Evolutionary conservation across 2,797 vertebrate genomes (phyloP).

Genomic region (Prionace glauca): DNA sequence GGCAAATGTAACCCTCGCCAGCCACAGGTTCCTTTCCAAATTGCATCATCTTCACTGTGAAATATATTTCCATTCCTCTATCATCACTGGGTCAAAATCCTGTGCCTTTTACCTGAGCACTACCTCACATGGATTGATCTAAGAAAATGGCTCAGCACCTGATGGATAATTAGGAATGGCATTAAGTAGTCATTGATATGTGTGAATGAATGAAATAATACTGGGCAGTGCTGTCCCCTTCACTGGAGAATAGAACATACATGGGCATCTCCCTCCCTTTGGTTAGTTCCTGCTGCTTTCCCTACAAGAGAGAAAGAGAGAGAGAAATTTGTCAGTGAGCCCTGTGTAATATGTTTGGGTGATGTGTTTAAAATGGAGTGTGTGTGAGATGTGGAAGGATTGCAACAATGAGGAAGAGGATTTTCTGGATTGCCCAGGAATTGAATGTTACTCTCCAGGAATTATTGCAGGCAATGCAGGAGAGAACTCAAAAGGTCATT

Average conservation of each 20-base stretch:
- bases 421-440: no score
- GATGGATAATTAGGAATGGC: background rate
- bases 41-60: background rate
- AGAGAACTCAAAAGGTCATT: no score
- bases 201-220: no score
- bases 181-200: background rate
- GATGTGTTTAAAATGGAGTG: background rate
- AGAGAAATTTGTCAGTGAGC: background rate
- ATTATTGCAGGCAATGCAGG: no score
- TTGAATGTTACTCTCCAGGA: no score
- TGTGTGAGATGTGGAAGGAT: background rate
- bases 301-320: background rate
- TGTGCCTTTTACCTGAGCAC: no score
- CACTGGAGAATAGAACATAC: no score
- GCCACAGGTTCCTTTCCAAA: background rate
- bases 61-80: background rate
- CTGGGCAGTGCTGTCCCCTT: no score
- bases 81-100: background rate
- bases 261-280: background rate
- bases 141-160: background rate
- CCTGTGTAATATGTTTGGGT: background rate
- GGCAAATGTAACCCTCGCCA: background rate
- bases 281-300: background rate
- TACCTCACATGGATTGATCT: no score
- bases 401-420: background rate